A percentile compares a stretch with the other conserved stretches of the same genome.
phyloP scores from a whole-genome alignment of 1,140 invertebrate genomes.

The Lordiphosa clarofinis region DNA sequence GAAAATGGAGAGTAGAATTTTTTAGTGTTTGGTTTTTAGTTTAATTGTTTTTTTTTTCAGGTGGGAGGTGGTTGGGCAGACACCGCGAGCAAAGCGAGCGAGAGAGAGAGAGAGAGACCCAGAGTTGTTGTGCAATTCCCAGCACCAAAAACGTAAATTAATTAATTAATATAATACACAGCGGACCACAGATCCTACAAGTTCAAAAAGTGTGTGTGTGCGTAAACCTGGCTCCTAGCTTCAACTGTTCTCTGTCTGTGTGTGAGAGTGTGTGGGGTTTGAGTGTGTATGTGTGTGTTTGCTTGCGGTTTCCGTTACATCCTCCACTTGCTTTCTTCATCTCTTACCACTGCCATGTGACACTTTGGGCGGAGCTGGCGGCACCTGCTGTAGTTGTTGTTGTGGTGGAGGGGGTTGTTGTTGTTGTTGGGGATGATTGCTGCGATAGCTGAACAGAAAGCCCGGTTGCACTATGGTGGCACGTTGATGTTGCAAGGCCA shows the following conservation, averaged over 20 bases:
- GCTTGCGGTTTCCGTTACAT: constrained; percentile 39
- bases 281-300: constrained; percentile 28
- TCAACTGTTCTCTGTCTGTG: too few relatives aligned
- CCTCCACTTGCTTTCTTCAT: constrained; percentile 10
- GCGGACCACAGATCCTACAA: constrained; percentile 16
- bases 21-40: constrained; percentile 36
- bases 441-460: constrained; percentile 69
- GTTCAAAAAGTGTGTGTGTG: constrained; percentile 11
- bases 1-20: constrained; percentile 40
- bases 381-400: constrained; percentile 37
- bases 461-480: constrained; percentile 70
- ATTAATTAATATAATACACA: constrained; percentile 9
- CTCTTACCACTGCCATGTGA: constrained; percentile 72
- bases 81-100: constrained; percentile 65
- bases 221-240: neutral
- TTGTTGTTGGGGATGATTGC: constrained; percentile 51
- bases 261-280: constrained; percentile 23
- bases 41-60: constrained; percentile 8
- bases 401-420: constrained; percentile 43
- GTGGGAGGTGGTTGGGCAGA: constrained; percentile 14
- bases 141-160: constrained; percentile 1
- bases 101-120: constrained; percentile 13
- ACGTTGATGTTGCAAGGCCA: constrained; percentile 50
- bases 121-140: constrained; percentile 2
- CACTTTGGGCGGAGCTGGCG: constrained; percentile 50